Base-by-base conservation (phyloP, 2,797 vertebrate genomes). In the Centropyge bicolor region DNA sequence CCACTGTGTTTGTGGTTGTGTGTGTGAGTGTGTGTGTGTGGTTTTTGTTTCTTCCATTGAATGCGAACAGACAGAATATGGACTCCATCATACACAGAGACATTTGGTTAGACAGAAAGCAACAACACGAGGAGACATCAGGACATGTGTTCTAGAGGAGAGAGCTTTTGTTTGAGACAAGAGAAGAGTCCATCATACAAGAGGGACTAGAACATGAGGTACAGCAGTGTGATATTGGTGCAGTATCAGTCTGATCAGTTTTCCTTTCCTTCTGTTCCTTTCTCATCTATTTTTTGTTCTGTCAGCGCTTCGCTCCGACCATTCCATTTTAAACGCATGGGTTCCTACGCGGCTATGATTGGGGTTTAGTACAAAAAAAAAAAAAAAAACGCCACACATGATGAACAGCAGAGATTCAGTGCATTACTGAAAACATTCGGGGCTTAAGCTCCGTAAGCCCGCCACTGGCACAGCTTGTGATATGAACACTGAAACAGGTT, bases 61-160 rank as follows among this genome's bases (percentile, higher is more conserved):
- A 72, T 68, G 48, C 62, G 63, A 66, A 56, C 66, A 70, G 22
- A 19, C 5, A 38, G 43, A 60, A 45, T 16, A 61, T 43, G 67
- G 78, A 51, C 63, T 38, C 31, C 60, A 31, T 67, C 72, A 71
- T 1, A n/a, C n/a, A n/a, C n/a, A 40, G 41, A 9, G 55, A 51
- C 40, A 67, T 35, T 35, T 19, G 48, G 43, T 52, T 1, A 11
- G 45, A 68, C 51, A 64, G 27, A 76, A 14, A 74, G 49, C 69
- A 71, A 31, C n/a, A 36, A 14, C 60, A 49, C 31, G 24, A 46
- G 48, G 56, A 75, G 71, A 81, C 67, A 60, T 24, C 24, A 4
- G 46, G 60, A 63, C 45, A 64, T 3, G 10, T n/a, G n/a, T n/a
- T n/a, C n/a, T n/a, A n/a, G n/a, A n/a, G n/a, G n/a, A n/a, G n/a